A percentile compares a stretch with the other conserved stretches of the same genome.
Conservation (phyloP, 1,140 invertebrate species). For the Brachionus paranguensis region DNA sequence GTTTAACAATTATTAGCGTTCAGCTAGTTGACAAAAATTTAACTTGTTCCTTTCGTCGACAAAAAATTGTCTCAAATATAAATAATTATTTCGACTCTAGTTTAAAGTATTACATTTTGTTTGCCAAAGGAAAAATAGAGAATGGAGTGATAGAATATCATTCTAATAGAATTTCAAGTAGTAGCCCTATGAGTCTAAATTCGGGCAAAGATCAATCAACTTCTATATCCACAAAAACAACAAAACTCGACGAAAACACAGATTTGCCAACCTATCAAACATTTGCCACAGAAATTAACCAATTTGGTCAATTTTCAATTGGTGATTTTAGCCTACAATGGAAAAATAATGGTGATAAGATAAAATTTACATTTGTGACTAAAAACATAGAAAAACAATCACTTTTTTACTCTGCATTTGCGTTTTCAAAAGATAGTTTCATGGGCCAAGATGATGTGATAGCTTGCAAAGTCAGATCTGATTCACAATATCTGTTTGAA, state of each 20-base stretch:
- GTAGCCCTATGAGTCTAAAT: too few relatives aligned
- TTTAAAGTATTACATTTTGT: neutral
- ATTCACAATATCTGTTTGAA: neutral
- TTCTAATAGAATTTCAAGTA: neutral
- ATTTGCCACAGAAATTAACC: too few relatives aligned
- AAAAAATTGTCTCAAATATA: neutral
- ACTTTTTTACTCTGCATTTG: slow-evolving; percentile 1
- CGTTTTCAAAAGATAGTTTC: neutral
- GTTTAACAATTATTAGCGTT: neutral
- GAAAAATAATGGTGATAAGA: neutral
- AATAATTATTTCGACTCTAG: neutral
- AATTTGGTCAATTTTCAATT: neutral
- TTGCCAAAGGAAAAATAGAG: neutral
- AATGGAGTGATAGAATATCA: neutral
- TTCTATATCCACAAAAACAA: neutral
- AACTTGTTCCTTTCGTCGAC: neutral
- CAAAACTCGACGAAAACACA: neutral
- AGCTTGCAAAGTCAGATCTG: neutral
- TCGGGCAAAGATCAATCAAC: neutral
- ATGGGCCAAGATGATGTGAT: slow-evolving; percentile 30
- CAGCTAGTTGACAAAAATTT: neutral
- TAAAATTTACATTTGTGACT: neutral
- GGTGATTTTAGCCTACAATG: neutral
- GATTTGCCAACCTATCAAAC: too few relatives aligned
- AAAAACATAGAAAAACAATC: neutral